Conservation (phyloP, 2,888 invertebrate species). For the Unio delphinus region DNA sequence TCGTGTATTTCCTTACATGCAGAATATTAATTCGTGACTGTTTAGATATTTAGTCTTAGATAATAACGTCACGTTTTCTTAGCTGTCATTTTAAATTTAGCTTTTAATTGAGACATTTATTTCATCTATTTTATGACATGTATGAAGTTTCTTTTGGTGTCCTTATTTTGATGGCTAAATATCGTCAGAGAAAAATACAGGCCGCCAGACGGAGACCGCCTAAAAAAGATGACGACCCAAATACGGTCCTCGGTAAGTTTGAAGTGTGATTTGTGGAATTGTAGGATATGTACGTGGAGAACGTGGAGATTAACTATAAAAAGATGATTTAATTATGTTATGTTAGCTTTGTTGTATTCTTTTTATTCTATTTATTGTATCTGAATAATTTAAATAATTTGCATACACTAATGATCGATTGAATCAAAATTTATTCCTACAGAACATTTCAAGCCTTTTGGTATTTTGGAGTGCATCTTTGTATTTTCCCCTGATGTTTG, state of each 20-base stretch:
- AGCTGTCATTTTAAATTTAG: background rate
- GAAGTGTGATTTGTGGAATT: too few species aligned
- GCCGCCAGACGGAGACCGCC: conserved; percentile 14
- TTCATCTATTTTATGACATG: background rate
- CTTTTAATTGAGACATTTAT: background rate
- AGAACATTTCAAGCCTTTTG: too few species aligned
- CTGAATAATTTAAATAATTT: too few species aligned
- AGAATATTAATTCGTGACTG: too few species aligned
- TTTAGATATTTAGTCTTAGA: too few species aligned
- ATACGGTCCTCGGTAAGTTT: conserved; percentile 29
- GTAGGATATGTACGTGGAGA: too few species aligned
- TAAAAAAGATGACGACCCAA: conserved; percentile 28
- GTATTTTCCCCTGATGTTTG: too few species aligned
- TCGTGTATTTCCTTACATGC: too few species aligned
- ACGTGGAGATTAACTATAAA: background rate
- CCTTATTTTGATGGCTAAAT: conserved; percentile 39
- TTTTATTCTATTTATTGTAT: background rate
- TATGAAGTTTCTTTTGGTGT: conserved; percentile 37
- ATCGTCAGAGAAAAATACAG: conserved; percentile 20
- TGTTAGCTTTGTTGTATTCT: background rate
- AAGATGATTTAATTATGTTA: background rate
- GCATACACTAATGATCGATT: too few species aligned
- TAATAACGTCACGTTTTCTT: too few species aligned
- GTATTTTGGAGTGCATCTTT: too few species aligned
- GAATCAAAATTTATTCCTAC: too few species aligned